phyloP scores from a whole-genome alignment of 2,113 vertebrate genomes.

The Parus major region DNA sequence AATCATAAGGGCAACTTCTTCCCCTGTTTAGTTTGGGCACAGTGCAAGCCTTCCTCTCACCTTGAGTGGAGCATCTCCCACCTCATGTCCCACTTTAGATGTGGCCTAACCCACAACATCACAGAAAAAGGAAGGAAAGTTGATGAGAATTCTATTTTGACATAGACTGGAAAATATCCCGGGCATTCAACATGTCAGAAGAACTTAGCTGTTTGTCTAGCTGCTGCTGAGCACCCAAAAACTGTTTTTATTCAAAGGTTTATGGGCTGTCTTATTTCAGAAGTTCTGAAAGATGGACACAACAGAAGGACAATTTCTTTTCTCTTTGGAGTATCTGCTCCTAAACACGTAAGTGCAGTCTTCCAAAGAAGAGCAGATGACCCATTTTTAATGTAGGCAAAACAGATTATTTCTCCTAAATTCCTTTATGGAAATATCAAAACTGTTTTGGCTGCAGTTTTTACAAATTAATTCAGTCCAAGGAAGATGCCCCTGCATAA shows the following conservation, averaged over 20 bases:
- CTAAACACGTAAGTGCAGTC: not conserved
- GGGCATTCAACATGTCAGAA: not conserved
- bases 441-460: conserved; percentile 2
- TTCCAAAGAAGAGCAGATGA: not conserved
- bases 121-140: not conserved
- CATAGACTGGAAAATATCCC: not conserved
- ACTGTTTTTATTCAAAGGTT: not conserved
- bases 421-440: not conserved
- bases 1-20: not conserved
- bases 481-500: conserved; percentile 11
- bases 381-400: not conserved
- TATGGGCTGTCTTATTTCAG: not conserved
- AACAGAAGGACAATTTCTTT: not conserved
- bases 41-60: not conserved
- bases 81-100: not conserved
- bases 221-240: not conserved
- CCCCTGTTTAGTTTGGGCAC: not conserved
- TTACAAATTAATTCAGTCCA: conserved; percentile 4
- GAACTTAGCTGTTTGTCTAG: not conserved
- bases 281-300: not conserved
- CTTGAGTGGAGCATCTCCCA: not conserved
- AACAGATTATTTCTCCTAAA: not conserved
- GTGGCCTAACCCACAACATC: not conserved
- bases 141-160: not conserved
- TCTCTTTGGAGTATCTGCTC: not conserved